Evolutionary conservation across 37 sponge, comb jelly and placozoan genomes (phyloP), one percentile per base, ranked within the genome.

Genomic region (Hexactinellida sp.): DNA sequence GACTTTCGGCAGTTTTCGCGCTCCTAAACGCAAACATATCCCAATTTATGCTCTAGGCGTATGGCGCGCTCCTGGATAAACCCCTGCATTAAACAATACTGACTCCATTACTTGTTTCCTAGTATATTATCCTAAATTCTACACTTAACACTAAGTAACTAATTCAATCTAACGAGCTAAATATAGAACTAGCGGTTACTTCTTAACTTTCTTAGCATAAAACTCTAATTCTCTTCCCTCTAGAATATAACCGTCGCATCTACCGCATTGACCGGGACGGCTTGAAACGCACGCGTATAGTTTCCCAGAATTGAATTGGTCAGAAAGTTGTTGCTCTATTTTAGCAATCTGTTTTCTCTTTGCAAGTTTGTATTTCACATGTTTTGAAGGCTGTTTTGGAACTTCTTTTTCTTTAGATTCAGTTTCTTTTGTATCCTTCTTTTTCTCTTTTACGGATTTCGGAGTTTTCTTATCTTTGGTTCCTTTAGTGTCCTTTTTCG

Each of bases 221-320:
- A 98, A 98, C 87, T 98, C 99, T 25, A 98, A 88, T 89, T 98
- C 99, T 37, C 86, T 93, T 0, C 99, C 99, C 63, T 98, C 99
- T 52, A 98, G 82, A 0, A 98, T 90, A 86, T 98, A 98, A 0
- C 99, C 99, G 85, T 98, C 99, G 86, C 93, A 91, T 23, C 99
- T 76, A 9, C 99, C 99, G 90, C 95, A 90, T 87, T 98, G 99
- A 0, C 99, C 99, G 16, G 99, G 99, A 63, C 99, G 85, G 0
- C 96, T 95, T 5, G 99, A 76, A 1, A 98, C 89, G 83, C 99
- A 98, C 0, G 99, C 99, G 38, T 93, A 93, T 23, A 97, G 83
- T 84, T 96, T 88, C 86, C 99, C 99, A 54, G 99, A 92, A 38
- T 85, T 82, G 86, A 98, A 94, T 85, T 98, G 99, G 54, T 98